Base-by-base conservation (phyloP, 1,140 invertebrate species). In the Zelostemma sp. region DNA sequence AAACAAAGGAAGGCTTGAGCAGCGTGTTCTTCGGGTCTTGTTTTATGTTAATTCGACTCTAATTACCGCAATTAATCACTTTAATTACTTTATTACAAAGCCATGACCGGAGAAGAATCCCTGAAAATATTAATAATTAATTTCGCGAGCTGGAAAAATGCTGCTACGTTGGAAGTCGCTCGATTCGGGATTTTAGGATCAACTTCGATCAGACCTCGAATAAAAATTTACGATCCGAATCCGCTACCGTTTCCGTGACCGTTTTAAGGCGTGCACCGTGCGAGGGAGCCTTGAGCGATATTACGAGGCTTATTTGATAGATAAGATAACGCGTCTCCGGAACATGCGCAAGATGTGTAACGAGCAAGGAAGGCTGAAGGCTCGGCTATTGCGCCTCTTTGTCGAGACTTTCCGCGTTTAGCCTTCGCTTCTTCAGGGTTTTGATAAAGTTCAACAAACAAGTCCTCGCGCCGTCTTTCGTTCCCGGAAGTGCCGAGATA, bases 301-400 rank as follows among this genome's bases (percentile, higher is more conserved):
- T 12, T 17, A 35, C 11, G 14, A 31, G 18, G 58, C 50, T 51
- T 38, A 35, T 33, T 51, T 38, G n/a, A 14, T 11, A 64, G 54
- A 65, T 59, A 54, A 65, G 62, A 65, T 65, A 65, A 65, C 47
- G 28, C 62, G 48, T 21, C 35, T 65, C 55, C 46, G 62, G 62
- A 58, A 65, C 62, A 65, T 58, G 55, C 55, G 62, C 62, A 65
- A 54, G 31, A 56, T 50, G 56, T 66, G 56, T 66, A 66, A 60
- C 45, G 25, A 60, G 41, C 41, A 55, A 65, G 25, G 33, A 46
- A 57, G 46, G 46, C 19, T 15, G 18, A 54, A 38, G 46, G 43
- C 53, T 45, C 15, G 41, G 41, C 16, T 45, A 45, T 16, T 45
- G 16, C 21, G 21, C 21, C 18, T 5, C 45, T 49, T 47, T 28